A percentile compares a stretch with the other conserved stretches of the same genome.
phyloP scores from a whole-genome alignment of 2,797 vertebrate genomes.

The Vipera ursinii region DNA sequence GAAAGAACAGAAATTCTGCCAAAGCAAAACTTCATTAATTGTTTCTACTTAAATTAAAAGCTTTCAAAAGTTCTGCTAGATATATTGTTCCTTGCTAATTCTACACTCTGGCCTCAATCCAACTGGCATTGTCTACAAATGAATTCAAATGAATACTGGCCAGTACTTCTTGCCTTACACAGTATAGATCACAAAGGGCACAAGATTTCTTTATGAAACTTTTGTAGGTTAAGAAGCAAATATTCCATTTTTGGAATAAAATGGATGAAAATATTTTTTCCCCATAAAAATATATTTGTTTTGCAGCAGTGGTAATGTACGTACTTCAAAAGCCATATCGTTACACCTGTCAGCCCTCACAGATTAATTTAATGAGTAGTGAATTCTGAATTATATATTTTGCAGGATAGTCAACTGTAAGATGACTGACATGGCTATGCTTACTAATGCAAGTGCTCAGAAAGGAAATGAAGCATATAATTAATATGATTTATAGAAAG shows the following conservation, averaged over 20 bases:
- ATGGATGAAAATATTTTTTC: slow-evolving; percentile 31
- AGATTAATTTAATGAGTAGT: slow-evolving; percentile 34
- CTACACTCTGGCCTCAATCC: background rate
- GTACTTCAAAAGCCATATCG: slow-evolving; percentile 24
- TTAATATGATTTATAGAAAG: slow-evolving; percentile 61
- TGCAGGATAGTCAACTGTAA: slow-evolving; percentile 41
- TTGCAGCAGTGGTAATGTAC: slow-evolving; percentile 17
- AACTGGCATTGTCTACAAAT: background rate
- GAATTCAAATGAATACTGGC: background rate
- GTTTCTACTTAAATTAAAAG: background rate
- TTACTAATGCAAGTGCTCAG: slow-evolving; percentile 24
- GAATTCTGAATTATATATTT: slow-evolving; percentile 36
- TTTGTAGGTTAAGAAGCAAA: background rate
- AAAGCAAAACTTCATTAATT: background rate
- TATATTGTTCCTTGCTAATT: background rate
- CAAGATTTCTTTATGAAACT: background rate
- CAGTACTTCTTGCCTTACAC: background rate
- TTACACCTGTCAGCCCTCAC: background rate
- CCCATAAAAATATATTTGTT: slow-evolving; percentile 24
- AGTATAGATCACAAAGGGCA: background rate
- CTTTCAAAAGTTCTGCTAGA: background rate
- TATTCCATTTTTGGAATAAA: background rate
- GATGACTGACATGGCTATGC: slow-evolving; percentile 37
- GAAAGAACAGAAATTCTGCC: background rate
- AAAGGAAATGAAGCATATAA: slow-evolving; percentile 59